phyloP scores from a whole-genome alignment of 2,888 invertebrate species.

The Hoplodrina blanda region DNA sequence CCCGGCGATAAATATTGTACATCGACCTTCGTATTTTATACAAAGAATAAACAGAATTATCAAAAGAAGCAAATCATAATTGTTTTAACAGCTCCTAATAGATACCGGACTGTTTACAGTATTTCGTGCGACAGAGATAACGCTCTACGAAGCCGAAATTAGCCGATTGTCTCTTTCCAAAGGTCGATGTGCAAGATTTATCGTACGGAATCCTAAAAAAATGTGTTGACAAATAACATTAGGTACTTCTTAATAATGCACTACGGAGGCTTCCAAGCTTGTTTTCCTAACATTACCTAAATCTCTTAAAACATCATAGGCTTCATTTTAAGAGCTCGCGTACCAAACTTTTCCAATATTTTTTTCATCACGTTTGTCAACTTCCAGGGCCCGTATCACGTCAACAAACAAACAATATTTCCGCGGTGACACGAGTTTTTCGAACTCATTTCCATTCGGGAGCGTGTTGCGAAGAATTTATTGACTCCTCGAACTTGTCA shows the following conservation, averaged over 20 bases:
- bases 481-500: conserved; percentile 70
- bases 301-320: conserved; percentile 64
- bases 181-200: no score
- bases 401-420: conserved; percentile 86
- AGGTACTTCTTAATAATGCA: conserved; percentile 14
- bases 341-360: conserved; percentile 86
- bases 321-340: conserved; percentile 74
- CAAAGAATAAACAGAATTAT: no score
- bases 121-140: no score
- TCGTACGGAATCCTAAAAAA: no score
- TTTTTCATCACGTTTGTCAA: conserved; percentile 86
- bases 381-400: conserved; percentile 77
- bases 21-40: no score
- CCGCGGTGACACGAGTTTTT: conserved; percentile 78
- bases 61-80: no score
- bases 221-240: background rate
- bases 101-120: no score
- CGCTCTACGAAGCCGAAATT: no score
- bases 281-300: conserved; percentile 59
- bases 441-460: conserved; percentile 83
- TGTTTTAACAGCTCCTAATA: no score
- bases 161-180: no score
- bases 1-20: no score
- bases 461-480: conserved; percentile 77
- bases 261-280: conserved; percentile 38